These are phyloP conservation scores for Cantharis nigra DNA, from an alignment of 2,888 invertebrate genomes.

Conservation along the genomic window DNA sequence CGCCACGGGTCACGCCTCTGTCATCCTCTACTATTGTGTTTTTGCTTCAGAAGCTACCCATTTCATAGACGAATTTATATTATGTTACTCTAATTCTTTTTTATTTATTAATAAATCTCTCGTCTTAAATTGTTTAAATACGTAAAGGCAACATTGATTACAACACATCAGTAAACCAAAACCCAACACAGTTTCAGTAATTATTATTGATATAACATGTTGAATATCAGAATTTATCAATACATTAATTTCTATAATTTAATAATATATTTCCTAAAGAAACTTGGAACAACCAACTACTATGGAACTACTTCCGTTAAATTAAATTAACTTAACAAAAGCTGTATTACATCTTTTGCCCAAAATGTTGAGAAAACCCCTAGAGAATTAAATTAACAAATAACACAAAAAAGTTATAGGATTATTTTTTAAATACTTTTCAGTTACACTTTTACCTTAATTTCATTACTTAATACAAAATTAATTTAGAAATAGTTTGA, in stretches of 20 bases:
- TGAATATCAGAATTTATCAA: not conserved
- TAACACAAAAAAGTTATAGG: not conserved
- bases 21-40: conserved; percentile 34
- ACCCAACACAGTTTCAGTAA: not conserved
- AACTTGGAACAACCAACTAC: not conserved
- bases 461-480: not conserved
- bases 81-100: not conserved
- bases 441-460: not conserved
- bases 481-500: not conserved
- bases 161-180: not conserved
- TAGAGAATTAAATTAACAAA: not conserved
- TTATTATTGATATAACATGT: not conserved
- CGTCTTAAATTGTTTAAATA: not conserved
- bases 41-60: conserved; percentile 32
- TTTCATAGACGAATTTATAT: conserved; percentile 14
- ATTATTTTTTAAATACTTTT: not conserved
- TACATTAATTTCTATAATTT: too few species aligned
- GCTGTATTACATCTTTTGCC: too few species aligned
- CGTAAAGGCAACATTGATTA: not conserved
- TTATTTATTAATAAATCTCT: not conserved
- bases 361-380: not conserved
- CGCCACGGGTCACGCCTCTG: conserved; percentile 45
- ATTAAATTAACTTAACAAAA: not conserved
- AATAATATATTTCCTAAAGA: not conserved
- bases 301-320: not conserved